These are phyloP conservation scores for Helicoverpa armigera DNA, from an alignment of 1,140 invertebrate species.

Conservation along the genomic window DNA sequence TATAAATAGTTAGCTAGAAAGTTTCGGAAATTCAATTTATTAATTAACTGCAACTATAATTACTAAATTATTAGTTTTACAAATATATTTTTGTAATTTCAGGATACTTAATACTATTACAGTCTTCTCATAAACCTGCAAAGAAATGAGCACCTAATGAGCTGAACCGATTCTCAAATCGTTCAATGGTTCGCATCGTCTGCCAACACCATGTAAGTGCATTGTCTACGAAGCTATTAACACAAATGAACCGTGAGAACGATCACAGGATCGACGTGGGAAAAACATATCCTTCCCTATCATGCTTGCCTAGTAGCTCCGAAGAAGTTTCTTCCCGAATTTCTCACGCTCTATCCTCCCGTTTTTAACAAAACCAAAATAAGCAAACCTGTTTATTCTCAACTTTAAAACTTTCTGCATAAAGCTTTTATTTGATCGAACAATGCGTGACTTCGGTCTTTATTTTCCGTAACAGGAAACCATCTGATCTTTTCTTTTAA, in stretches of 20 bases:
- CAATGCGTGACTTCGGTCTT: constrained; percentile 46
- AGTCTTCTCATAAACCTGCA: neutral
- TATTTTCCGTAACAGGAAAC: constrained; percentile 57
- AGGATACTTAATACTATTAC: neutral
- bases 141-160: constrained; percentile 24
- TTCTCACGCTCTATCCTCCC: constrained; percentile 81
- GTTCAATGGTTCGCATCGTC: constrained; percentile 29
- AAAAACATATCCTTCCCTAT: constrained; percentile 57
- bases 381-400: constrained; percentile 30
- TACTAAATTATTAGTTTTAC: too few relatives aligned
- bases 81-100: too few relatives aligned
- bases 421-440: constrained; percentile 55
- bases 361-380: constrained; percentile 72
- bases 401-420: constrained; percentile 47
- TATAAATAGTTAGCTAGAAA: neutral
- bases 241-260: constrained; percentile 54
- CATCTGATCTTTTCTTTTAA: constrained; percentile 67
- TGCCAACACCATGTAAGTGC: constrained; percentile 23
- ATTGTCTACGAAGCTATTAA: constrained; percentile 46
- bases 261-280: constrained; percentile 60
- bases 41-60: neutral
- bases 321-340: constrained; percentile 85
- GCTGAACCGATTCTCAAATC: constrained; percentile 30
- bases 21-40: neutral
- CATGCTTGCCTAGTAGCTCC: constrained; percentile 75